Conservation (phyloP, 2,797 vertebrate species). For the Falco naumanni region DNA sequence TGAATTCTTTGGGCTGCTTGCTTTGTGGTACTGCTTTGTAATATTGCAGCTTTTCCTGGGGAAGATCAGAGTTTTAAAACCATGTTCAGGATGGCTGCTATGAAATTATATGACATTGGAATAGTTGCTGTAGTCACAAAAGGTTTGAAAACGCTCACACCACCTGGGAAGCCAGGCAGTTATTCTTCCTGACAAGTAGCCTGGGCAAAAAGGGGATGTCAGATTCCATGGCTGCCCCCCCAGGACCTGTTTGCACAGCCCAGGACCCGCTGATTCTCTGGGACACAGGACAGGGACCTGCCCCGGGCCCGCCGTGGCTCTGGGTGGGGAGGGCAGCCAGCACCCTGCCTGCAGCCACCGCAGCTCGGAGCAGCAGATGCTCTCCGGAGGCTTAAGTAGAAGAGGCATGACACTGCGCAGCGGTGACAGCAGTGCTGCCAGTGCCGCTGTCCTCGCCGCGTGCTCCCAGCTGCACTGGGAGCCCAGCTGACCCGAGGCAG, state of each 20-base stretch:
- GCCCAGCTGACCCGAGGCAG: neutral
- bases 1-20: neutral
- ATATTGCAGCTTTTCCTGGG: neutral
- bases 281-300: accelerated
- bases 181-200: neutral
- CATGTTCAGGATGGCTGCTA: neutral
- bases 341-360: neutral
- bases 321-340: accelerated
- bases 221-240: too few species aligned
- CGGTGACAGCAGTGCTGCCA: neutral
- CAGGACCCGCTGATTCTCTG: neutral
- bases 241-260: neutral
- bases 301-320: neutral
- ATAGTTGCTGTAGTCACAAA: neutral
- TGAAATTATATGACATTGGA: neutral
- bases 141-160: neutral
- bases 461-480: neutral
- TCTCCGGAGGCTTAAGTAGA: neutral
- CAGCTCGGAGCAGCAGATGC: neutral
- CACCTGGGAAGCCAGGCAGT: neutral
- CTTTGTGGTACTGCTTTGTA: neutral
- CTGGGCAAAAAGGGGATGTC: neutral
- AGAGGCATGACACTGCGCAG: accelerated
- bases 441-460: neutral
- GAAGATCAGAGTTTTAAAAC: neutral